Percentiles rank a stretch among this genome's conserved stretches.
phyloP scores from a whole-genome alignment of 2,113 vertebrate genomes.

The Salvelinus fontinalis region DNA sequence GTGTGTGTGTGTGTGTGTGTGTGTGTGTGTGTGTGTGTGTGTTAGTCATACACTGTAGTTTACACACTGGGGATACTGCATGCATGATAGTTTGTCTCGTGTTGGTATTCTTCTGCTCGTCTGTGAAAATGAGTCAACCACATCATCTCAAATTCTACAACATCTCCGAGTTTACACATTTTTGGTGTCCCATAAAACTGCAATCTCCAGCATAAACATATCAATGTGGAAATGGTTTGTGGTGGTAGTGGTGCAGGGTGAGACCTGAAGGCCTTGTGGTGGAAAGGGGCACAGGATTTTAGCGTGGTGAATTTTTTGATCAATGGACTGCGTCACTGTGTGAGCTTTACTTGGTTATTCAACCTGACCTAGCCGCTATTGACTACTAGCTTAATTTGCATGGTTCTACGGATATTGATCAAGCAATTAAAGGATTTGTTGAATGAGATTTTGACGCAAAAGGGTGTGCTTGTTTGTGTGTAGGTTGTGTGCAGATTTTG shows the following conservation, averaged over 20 bases:
- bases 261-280: not conserved
- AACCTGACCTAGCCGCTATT: conserved; percentile 40
- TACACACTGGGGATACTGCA: not conserved
- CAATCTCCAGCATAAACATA: not conserved
- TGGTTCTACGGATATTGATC: conserved; percentile 60
- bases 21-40: too few species aligned
- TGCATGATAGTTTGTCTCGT: not conserved
- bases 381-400: conserved; percentile 59
- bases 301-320: conserved; percentile 51
- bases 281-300: conserved; percentile 25
- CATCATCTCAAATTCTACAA: too few species aligned
- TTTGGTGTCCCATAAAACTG: not conserved
- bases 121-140: not conserved
- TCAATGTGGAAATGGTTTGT: not conserved
- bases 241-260: not conserved
- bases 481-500: not conserved
- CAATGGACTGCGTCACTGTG: conserved; percentile 33
- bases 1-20: too few species aligned
- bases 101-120: not conserved
- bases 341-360: conserved; percentile 1
- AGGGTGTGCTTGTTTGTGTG: not conserved
- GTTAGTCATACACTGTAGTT: too few species aligned
- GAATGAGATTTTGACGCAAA: conserved; percentile 31
- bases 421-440: conserved; percentile 67
- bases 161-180: not conserved